Conservation (phyloP, 2,888 invertebrate genomes). For the Liodrosophila aerea region DNA sequence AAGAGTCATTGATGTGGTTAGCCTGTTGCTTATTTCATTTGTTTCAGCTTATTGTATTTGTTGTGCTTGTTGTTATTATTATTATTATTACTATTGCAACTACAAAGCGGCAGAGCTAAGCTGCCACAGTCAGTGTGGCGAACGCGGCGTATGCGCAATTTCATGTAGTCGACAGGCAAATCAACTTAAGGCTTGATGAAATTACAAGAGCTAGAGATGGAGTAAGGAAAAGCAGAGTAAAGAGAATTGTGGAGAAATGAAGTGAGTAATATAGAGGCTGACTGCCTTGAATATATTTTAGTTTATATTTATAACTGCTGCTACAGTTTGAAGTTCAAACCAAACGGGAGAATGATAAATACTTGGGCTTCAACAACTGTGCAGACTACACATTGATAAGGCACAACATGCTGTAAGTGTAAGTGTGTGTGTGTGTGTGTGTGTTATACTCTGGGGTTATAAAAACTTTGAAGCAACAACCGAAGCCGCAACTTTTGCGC, state of each 20-base stretch:
- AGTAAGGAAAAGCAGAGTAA: background rate
- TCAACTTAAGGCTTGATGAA: slow-evolving; percentile 61
- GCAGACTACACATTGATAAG: slow-evolving; percentile 46
- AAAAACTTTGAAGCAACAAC: slow-evolving; percentile 55
- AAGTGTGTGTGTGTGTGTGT: slow-evolving; percentile 16
- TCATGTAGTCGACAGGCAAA: slow-evolving; percentile 41
- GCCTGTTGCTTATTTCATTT: background rate
- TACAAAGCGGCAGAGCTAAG: slow-evolving; percentile 34
- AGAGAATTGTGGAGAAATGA: too few relatives aligned
- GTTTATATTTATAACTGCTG: slow-evolving; percentile 36
- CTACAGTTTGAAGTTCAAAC: slow-evolving; percentile 17
- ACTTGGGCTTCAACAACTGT: slow-evolving; percentile 45
- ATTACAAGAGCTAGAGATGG: slow-evolving; percentile 37
- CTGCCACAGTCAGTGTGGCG: slow-evolving; percentile 22
- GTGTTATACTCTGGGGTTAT: slow-evolving; percentile 26
- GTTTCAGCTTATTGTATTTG: too few relatives aligned
- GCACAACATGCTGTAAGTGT: slow-evolving; percentile 12
- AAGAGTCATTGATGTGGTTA: slow-evolving; percentile 34
- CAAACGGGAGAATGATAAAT: slow-evolving; percentile 50
- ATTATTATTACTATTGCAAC: slow-evolving; percentile 7
- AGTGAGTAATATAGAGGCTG: too few relatives aligned
- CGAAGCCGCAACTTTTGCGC: slow-evolving; percentile 56
- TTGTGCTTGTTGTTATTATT: background rate
- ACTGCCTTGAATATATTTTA: slow-evolving; percentile 54
- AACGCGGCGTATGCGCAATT: slow-evolving; percentile 49